Percentiles rank a stretch among this genome's conserved stretches.
Evolutionary conservation across 1,140 invertebrate species (phyloP).

Genomic region (Pentalonia nigronervosa): DNA sequence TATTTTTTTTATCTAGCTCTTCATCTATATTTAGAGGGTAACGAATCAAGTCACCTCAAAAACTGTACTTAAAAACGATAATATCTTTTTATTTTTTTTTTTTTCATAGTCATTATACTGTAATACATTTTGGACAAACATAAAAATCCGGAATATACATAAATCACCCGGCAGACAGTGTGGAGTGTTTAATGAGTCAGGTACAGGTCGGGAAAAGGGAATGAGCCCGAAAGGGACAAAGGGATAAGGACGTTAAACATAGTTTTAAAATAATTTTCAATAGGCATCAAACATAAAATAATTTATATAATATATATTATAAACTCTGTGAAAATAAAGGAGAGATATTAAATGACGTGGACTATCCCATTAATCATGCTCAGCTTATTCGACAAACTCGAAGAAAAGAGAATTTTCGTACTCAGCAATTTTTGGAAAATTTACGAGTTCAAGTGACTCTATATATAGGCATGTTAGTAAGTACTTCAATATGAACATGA

Average conservation of each 20-base stretch:
- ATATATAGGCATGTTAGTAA: background rate
- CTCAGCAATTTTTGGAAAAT: background rate
- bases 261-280: constrained; percentile 52
- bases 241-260: background rate
- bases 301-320: background rate
- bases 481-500: background rate
- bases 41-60: background rate
- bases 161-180: constrained; percentile 29
- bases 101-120: background rate
- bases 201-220: background rate
- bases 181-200: constrained; percentile 45
- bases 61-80: background rate
- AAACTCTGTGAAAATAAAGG: background rate
- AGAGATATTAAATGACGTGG: background rate
- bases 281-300: background rate
- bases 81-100: background rate
- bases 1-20: background rate
- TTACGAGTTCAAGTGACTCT: too few species aligned
- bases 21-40: background rate
- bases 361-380: background rate
- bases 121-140: constrained; percentile 13
- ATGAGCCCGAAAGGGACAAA: background rate
- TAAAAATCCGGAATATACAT: constrained; percentile 32
- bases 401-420: background rate
- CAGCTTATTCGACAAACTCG: background rate